A percentile compares a stretch with the other conserved stretches of the same genome.
phyloP scores from a whole-genome alignment of 2,113 vertebrate species.

The Cyanocitta stelleri region DNA sequence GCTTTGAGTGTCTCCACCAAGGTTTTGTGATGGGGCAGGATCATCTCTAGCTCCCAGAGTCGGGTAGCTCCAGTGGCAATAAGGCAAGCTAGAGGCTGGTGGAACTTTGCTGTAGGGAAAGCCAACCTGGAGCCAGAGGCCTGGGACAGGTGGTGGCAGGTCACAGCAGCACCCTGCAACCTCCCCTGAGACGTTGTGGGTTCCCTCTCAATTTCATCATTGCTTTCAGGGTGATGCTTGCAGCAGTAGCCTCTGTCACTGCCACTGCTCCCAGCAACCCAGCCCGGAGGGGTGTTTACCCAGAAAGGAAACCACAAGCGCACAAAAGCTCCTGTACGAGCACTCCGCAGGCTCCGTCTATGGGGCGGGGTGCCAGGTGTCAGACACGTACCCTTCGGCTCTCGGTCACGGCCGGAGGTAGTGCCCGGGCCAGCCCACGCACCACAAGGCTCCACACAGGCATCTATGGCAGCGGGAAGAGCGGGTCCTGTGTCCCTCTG shows the following conservation, averaged over 20 bases:
- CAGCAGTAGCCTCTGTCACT: not conserved
- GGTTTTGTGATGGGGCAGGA: not conserved
- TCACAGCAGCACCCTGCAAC: not conserved
- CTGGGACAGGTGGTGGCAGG: not conserved
- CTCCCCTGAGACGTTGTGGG: not conserved
- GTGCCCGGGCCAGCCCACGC: accelerated
- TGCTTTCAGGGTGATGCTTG: not conserved
- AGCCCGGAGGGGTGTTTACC: not conserved
- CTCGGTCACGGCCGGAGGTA: not conserved
- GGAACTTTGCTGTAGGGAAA: not conserved
- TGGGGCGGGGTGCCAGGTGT: not conserved
- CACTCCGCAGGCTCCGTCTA: not conserved
- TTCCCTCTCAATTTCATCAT: not conserved
- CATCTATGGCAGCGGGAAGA: accelerated
- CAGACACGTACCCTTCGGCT: not conserved
- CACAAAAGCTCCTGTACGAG: not conserved
- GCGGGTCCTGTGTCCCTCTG: not conserved
- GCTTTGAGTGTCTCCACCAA: not conserved
- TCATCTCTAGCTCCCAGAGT: not conserved
- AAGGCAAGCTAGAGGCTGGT: not conserved
- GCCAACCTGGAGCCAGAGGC: not conserved
- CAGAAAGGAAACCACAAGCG: not conserved
- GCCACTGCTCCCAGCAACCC: not conserved
- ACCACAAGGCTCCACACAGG: not conserved
- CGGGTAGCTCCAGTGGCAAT: not conserved